phyloP scores from a whole-genome alignment of 2,113 vertebrate species.

The Cheirogaleus medius region DNA sequence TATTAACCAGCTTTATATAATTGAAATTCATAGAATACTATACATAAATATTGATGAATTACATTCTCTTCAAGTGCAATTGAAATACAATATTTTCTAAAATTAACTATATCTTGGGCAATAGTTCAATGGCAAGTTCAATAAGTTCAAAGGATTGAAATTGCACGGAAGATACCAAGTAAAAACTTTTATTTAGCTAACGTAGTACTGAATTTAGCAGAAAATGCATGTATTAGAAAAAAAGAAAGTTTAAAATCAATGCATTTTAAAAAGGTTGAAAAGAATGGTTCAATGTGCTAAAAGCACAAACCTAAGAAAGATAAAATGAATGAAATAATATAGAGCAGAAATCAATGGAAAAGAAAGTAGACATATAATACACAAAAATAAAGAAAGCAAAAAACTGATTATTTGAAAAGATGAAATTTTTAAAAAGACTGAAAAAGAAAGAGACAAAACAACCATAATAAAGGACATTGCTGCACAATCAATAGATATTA shows the following conservation, averaged over 20 bases:
- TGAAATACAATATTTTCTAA: neutral
- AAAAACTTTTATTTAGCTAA: neutral
- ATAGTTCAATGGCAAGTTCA: neutral
- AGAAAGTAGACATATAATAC: neutral
- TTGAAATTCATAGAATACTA: neutral
- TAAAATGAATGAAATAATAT: neutral
- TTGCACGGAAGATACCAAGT: neutral
- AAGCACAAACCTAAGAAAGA: neutral
- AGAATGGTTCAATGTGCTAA: neutral
- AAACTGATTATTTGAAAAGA: neutral
- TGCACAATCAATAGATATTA: neutral
- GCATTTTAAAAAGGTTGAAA: neutral
- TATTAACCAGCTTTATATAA: neutral
- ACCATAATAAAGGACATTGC: neutral
- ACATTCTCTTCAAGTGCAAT: neutral
- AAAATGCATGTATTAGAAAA: neutral
- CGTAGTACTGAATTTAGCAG: neutral
- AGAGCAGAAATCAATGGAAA: neutral
- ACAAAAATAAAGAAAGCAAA: neutral
- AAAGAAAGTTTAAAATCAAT: neutral
- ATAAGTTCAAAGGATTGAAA: neutral
- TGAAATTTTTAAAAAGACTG: neutral
- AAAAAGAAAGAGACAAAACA: neutral
- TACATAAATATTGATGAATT: neutral
- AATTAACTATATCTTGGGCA: neutral